phyloP scores from a whole-genome alignment of 2,797 vertebrate species.

The Notamacropus eugenii region DNA sequence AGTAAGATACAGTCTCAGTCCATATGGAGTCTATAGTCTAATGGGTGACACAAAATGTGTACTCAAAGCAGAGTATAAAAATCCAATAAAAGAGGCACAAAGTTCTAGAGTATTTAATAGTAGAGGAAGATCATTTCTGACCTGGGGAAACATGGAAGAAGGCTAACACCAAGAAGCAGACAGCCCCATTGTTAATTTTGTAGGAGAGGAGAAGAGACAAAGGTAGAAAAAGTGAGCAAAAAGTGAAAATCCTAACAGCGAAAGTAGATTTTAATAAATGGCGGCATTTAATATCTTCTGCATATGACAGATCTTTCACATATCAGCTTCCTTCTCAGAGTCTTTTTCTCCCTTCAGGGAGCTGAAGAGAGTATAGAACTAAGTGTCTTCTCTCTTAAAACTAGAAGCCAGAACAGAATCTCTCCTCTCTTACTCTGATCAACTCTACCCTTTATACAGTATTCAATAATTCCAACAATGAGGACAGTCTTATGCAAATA shows the following conservation, averaged over 20 bases:
- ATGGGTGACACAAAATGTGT: background rate
- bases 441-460: background rate
- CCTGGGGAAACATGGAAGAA: background rate
- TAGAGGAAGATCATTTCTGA: background rate
- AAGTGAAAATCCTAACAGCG: background rate
- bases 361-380: background rate
- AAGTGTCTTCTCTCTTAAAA: background rate
- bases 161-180: background rate
- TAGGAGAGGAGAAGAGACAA: background rate
- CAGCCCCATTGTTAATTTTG: background rate
- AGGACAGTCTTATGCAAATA: background rate
- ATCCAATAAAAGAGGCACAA: background rate
- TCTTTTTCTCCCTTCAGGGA: background rate
- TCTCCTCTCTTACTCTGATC: background rate
- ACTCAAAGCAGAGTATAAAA: background rate
- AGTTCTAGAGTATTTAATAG: background rate
- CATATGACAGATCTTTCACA: background rate
- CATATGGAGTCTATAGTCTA: background rate
- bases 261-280: background rate
- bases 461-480: background rate
- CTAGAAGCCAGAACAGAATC: background rate
- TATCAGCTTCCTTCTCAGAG: background rate
- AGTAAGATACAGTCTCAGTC: background rate
- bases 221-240: background rate
- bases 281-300: background rate